phyloP scores from a whole-genome alignment of 2,888 invertebrate genomes.

The Ganaspis brasiliensis region DNA sequence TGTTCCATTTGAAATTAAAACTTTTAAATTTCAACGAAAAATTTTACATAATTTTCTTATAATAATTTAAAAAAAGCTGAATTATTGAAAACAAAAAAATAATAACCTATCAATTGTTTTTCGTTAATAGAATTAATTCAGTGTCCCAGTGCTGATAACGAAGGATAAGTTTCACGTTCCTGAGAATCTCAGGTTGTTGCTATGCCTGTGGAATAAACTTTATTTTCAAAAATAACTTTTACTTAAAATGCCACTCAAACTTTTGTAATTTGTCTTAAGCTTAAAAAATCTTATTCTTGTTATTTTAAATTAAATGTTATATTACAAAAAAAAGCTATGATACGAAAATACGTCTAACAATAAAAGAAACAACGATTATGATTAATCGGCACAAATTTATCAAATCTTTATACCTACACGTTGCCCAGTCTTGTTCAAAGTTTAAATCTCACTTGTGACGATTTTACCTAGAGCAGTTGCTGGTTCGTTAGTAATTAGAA shows the following conservation, averaged over 20 bases:
- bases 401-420: conserved; percentile 48
- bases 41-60: neutral
- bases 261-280: neutral
- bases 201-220: conserved; percentile 78
- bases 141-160: conserved; percentile 72
- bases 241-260: conserved; percentile 28
- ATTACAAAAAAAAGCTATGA: neutral
- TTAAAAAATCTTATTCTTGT: conserved; percentile 4
- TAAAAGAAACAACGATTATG: conserved; percentile 22
- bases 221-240: conserved; percentile 62
- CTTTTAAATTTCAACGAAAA: neutral
- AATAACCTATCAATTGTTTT: conserved; percentile 63
- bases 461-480: conserved; percentile 74
- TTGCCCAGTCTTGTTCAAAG: conserved; percentile 50
- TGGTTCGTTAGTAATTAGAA: conserved; percentile 64
- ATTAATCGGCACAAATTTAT: conserved; percentile 32
- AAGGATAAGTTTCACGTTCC: conserved; percentile 71
- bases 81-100: neutral
- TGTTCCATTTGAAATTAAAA: too few species aligned
- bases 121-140: conserved; percentile 59
- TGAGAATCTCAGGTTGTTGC: conserved; percentile 74
- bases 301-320: neutral
- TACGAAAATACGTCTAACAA: conserved; percentile 24
- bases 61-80: conserved; percentile 33
- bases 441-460: conserved; percentile 61